Conservation (phyloP, 2,113 vertebrate genomes). For the Nipponia nippon region DNA sequence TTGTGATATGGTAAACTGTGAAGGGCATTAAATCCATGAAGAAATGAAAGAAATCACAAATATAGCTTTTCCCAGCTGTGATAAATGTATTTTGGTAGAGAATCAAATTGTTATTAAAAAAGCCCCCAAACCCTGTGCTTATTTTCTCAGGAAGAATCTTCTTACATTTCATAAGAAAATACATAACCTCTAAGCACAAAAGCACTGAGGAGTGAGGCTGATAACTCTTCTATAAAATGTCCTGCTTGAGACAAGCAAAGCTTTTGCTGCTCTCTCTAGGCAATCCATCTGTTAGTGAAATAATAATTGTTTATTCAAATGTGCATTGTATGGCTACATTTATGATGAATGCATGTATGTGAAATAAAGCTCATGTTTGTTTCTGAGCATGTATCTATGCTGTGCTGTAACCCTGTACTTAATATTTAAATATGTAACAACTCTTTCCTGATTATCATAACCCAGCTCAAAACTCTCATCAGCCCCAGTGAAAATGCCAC, state of each 20-base stretch:
- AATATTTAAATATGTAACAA: fast-evolving
- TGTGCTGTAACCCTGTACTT: fast-evolving
- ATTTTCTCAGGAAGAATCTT: background rate
- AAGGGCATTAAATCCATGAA: background rate
- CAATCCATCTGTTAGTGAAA: background rate
- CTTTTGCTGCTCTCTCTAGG: background rate
- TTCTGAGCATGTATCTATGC: background rate
- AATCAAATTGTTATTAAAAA: background rate
- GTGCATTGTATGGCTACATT: fast-evolving
- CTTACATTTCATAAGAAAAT: background rate
- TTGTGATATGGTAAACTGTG: background rate
- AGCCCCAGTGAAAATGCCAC: fast-evolving
- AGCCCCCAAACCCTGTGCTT: background rate
- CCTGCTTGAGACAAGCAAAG: background rate
- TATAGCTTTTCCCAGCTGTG: background rate
- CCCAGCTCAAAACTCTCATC: background rate
- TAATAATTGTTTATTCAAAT: background rate
- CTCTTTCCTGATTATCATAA: fast-evolving
- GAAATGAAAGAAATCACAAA: background rate
- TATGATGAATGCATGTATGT: background rate
- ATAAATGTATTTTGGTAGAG: background rate
- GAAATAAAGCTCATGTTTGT: background rate
- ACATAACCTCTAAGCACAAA: background rate
- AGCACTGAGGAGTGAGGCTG: background rate
- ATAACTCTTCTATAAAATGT: background rate